Conservation (phyloP, 2,888 invertebrate species). For the Eustalomyia histrio region DNA sequence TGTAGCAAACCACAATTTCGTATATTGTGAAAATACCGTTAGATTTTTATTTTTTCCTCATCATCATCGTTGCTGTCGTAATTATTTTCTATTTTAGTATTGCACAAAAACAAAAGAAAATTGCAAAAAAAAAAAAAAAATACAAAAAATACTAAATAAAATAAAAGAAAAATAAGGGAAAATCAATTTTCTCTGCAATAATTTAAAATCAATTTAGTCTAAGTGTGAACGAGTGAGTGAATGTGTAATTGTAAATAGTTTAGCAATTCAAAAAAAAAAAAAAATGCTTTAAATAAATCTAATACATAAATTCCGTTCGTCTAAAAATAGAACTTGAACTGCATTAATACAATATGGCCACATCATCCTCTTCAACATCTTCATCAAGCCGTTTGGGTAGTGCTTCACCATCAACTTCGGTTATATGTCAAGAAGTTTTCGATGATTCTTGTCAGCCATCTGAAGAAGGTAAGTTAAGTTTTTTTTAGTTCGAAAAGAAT, state of each 20-base stretch:
- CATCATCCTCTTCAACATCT: constrained; percentile 62
- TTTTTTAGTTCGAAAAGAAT: background rate
- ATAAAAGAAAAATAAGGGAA: constrained; percentile 14
- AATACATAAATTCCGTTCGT: constrained; percentile 6
- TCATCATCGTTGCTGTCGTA: constrained; percentile 26
- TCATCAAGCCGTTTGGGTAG: constrained; percentile 70
- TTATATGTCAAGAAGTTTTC: constrained; percentile 91
- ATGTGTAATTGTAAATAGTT: background rate
- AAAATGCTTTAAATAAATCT: constrained; percentile 6
- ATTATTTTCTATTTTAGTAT: constrained; percentile 37
- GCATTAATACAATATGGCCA: constrained; percentile 56
- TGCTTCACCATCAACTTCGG: constrained; percentile 74
- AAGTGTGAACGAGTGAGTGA: background rate
- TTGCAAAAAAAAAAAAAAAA: constrained; percentile 33
- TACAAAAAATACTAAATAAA: constrained; percentile 19
- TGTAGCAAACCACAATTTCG: constrained; percentile 18
- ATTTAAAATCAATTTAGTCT: constrained; percentile 30
- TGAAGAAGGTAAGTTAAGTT: constrained; percentile 85
- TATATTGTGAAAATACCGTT: constrained; percentile 50
- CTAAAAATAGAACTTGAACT: constrained; percentile 19
- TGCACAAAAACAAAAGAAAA: constrained; percentile 46
- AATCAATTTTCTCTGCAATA: constrained; percentile 51
- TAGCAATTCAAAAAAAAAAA: constrained; percentile 3
- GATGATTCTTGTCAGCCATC: constrained; percentile 92
- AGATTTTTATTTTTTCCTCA: constrained; percentile 40